Conservation (phyloP, 2,113 vertebrate genomes). For the Rhynchomys soricoides region DNA sequence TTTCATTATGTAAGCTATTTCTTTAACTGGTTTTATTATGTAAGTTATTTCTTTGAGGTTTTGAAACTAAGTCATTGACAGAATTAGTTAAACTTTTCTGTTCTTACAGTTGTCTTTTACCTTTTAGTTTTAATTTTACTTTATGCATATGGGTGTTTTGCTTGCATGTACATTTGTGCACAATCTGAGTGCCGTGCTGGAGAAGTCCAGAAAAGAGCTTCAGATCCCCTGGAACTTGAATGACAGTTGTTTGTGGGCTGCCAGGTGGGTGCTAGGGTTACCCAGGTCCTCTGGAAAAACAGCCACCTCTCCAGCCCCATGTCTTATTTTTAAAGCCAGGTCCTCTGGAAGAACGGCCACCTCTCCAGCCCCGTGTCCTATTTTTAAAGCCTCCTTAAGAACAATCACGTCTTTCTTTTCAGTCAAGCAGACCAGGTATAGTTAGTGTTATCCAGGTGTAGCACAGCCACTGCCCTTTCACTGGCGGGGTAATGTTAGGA, state of each 20-base stretch:
- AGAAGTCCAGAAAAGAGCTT: background rate
- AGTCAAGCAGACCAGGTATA: background rate
- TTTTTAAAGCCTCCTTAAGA: background rate
- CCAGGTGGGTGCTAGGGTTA: background rate
- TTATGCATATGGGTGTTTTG: background rate
- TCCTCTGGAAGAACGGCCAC: background rate
- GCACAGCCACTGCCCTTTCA: background rate
- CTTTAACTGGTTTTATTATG: background rate
- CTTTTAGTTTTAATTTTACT: background rate
- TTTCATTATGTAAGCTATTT: background rate
- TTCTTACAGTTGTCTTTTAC: background rate
- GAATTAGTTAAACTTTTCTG: background rate
- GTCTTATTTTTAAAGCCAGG: background rate
- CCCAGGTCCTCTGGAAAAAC: background rate
- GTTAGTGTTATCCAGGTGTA: background rate
- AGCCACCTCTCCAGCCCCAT: background rate
- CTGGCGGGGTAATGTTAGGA: background rate
- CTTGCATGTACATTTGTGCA: background rate
- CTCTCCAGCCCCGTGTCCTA: background rate
- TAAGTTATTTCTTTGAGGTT: background rate
- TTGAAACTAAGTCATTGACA: conserved; percentile 31
- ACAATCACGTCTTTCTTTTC: background rate
- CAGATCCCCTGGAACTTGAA: background rate
- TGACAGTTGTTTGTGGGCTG: background rate
- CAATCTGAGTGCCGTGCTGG: background rate